phyloP scores from a whole-genome alignment of 2,888 invertebrate species.

The Drosophila tripunctata region DNA sequence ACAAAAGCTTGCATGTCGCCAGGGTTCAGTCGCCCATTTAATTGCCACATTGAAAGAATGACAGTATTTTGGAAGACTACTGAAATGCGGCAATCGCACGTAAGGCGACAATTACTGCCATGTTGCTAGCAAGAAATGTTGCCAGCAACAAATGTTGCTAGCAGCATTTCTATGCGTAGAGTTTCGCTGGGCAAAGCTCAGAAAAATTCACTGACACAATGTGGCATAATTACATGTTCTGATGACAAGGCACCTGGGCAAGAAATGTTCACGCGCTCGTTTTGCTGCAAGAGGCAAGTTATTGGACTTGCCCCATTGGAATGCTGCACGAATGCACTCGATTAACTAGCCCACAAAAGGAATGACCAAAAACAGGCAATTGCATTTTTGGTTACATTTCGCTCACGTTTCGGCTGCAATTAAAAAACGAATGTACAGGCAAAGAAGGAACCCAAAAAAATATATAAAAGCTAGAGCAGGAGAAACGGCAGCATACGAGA shows the following conservation, averaged over 20 bases:
- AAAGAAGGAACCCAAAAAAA: constrained; percentile 59
- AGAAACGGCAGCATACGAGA: constrained; percentile 36
- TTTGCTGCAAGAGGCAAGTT: background rate
- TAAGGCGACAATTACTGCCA: constrained; percentile 67
- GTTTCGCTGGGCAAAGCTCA: no score
- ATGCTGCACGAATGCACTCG: constrained; percentile 74
- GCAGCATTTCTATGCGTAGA: constrained; percentile 23
- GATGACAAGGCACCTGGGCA: constrained; percentile 67
- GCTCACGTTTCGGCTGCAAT: constrained; percentile 81
- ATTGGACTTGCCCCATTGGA: constrained; percentile 43
- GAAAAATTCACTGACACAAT: constrained; percentile 64
- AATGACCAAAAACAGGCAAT: constrained; percentile 73
- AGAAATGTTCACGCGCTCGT: constrained; percentile 50
- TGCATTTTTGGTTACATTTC: constrained; percentile 79
- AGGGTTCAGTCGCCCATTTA: constrained; percentile 75
- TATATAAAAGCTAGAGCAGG: constrained; percentile 5
- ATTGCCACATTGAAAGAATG: constrained; percentile 63
- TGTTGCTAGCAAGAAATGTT: constrained; percentile 26
- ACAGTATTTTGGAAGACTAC: constrained; percentile 53
- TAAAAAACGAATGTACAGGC: no score
- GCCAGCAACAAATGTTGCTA: constrained; percentile 32
- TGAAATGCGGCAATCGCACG: constrained; percentile 64
- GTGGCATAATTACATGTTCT: constrained; percentile 81
- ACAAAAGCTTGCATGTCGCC: constrained; percentile 65
- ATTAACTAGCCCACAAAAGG: constrained; percentile 57